A percentile compares a stretch with the other conserved stretches of the same genome.
These are phyloP conservation scores for Myotis planiceps DNA, from an alignment of 2,797 vertebrate species.

Conservation along the genomic window DNA sequence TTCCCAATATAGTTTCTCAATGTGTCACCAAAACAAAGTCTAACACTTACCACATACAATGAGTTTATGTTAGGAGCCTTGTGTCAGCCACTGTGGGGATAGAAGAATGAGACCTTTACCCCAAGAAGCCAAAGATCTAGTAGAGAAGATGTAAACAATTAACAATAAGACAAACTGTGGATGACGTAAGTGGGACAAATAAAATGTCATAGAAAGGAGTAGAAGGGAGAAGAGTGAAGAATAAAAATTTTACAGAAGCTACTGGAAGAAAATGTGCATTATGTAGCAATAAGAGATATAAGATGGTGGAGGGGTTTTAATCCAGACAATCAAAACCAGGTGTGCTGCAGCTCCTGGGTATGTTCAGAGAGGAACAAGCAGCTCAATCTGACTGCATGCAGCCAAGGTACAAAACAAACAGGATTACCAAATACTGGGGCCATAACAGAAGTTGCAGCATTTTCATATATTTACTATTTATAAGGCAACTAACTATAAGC, in stretches of 20 bases:
- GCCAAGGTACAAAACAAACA: not conserved
- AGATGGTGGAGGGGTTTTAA: not conserved
- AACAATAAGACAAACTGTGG: not conserved
- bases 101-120: not conserved
- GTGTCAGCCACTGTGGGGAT: not conserved
- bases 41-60: not conserved
- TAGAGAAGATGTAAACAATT: not conserved
- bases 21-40: not conserved
- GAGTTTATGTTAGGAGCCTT: not conserved
- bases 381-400: not conserved
- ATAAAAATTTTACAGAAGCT: not conserved
- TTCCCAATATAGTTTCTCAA: not conserved
- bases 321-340: not conserved
- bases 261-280: not conserved
- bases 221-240: not conserved
- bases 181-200: not conserved
- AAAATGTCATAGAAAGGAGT: not conserved
- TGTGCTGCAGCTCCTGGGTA: not conserved
- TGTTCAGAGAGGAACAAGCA: not conserved
- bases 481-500: not conserved
- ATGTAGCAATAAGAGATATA: not conserved
- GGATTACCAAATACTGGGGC: not conserved
- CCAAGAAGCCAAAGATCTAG: not conserved
- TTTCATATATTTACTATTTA: slow-evolving; percentile 36
- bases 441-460: not conserved